Evolutionary conservation across 1,140 invertebrate genomes (phyloP).

Genomic region (Aricia agestis): DNA sequence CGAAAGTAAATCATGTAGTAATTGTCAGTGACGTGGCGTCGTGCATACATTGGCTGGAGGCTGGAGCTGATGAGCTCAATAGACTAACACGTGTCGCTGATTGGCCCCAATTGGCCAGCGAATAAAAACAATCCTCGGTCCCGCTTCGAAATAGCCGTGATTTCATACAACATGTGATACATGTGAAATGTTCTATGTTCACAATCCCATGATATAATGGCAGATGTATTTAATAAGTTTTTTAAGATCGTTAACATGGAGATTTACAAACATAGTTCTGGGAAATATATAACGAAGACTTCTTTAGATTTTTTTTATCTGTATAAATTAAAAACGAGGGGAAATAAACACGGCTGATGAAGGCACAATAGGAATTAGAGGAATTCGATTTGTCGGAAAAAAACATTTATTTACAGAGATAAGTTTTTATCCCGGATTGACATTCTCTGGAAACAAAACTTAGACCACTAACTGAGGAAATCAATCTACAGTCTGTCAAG

Average conservation of each 20-base stretch:
- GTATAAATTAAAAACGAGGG: too few relatives aligned
- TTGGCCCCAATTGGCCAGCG: constrained; percentile 73
- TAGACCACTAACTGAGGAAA: too few relatives aligned
- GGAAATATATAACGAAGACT: background rate
- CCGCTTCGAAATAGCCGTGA: constrained; percentile 70
- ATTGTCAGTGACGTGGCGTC: constrained; percentile 1
- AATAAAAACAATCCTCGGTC: constrained; percentile 72
- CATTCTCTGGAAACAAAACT: too few relatives aligned
- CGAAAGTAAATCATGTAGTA: background rate
- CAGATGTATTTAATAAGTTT: constrained; percentile 10
- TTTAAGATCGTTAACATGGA: background rate
- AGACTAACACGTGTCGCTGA: constrained; percentile 70
- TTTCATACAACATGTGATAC: constrained; percentile 70
- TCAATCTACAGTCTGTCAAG: too few relatives aligned
- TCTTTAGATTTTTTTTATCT: too few relatives aligned
- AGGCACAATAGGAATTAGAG: too few relatives aligned
- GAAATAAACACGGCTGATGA: too few relatives aligned
- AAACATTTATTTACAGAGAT: too few relatives aligned
- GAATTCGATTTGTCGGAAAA: too few relatives aligned
- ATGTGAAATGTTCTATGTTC: constrained; percentile 63
- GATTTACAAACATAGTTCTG: background rate
- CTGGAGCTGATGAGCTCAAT: constrained; percentile 49
- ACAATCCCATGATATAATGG: constrained; percentile 45
- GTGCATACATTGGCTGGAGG: constrained; percentile 26
- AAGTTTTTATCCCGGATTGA: too few relatives aligned